Evolutionary conservation across 2,797 vertebrate species (phyloP).

Genomic region (Diplodus sargus): DNA sequence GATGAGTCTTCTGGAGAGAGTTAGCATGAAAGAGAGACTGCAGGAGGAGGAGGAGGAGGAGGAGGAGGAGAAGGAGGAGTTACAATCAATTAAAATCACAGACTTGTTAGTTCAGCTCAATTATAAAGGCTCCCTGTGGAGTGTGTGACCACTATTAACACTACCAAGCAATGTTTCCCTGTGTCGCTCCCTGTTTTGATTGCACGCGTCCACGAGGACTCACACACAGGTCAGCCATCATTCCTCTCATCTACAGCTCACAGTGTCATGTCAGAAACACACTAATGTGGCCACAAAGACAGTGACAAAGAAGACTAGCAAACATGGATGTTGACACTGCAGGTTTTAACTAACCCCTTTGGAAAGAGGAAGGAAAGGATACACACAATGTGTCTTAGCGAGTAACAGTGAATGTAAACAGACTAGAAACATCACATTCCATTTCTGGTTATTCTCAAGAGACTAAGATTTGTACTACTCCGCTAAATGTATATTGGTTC

Average conservation of each 20-base stretch:
- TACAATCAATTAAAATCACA: slow-evolving; percentile 14
- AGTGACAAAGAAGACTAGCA: neutral
- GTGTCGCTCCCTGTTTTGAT: neutral
- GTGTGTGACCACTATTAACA: neutral
- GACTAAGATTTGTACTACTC: no score
- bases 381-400: neutral
- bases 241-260: neutral
- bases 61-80: slow-evolving; percentile 50
- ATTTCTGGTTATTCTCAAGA: no score
- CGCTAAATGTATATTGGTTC: no score
- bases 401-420: no score
- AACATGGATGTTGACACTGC: neutral
- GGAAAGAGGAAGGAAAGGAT: neutral
- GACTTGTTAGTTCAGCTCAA: neutral
- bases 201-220: neutral
- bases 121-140: slow-evolving; percentile 7
- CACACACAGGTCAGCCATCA: neutral
- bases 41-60: slow-evolving; percentile 28
- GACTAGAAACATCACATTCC: no score
- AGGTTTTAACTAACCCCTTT: neutral
- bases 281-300: no score
- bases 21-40: slow-evolving; percentile 98
- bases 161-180: neutral
- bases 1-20: slow-evolving; percentile 99
- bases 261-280: neutral